These are phyloP conservation scores for Sepiola atlantica DNA, from an alignment of 2,888 invertebrate genomes.

Conservation along the genomic window DNA sequence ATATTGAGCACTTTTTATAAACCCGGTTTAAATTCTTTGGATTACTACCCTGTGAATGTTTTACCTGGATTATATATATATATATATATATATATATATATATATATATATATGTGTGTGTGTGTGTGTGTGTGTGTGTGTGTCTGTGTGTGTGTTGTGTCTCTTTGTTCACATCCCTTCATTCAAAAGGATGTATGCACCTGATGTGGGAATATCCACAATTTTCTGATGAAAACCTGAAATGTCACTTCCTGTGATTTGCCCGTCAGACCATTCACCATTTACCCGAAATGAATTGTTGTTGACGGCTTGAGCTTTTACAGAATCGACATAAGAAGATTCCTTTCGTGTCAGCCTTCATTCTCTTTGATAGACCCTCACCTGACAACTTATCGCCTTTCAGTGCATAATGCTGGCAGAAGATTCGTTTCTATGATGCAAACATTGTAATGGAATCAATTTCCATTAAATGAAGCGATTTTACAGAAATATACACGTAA, in stretches of 20 bases:
- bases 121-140: too few species aligned
- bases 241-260: neutral
- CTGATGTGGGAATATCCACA: too few species aligned
- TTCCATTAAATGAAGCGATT: neutral
- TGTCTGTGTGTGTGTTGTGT: too few species aligned
- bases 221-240: neutral
- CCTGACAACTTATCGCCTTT: neutral
- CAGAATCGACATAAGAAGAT: neutral
- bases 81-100: too few species aligned
- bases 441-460: neutral
- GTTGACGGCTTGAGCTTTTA: constrained; percentile 8
- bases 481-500: neutral
- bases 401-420: neutral
- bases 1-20: too few species aligned
- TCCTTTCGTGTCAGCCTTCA: neutral
- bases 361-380: neutral
- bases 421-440: neutral
- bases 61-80: too few species aligned
- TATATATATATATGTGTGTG: too few species aligned
- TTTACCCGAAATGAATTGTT: neutral
- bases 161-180: too few species aligned
- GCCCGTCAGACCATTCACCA: neutral
- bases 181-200: too few species aligned
- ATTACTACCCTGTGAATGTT: too few species aligned
- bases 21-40: too few species aligned